Evolutionary conservation across 1,140 invertebrate genomes (phyloP).

Genomic region (Plodia interpunctella): DNA sequence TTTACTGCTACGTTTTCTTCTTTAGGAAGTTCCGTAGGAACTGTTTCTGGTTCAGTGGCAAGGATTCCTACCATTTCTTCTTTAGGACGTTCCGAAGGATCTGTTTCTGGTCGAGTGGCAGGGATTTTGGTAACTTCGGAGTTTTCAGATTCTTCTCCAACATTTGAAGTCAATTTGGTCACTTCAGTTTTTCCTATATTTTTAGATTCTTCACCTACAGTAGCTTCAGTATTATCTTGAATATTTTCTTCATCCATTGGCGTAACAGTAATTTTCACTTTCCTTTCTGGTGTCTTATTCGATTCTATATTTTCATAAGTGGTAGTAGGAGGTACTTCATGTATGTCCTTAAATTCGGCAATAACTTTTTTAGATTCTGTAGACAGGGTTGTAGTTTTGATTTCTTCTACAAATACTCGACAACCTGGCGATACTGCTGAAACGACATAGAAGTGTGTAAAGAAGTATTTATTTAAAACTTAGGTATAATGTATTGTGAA

Average conservation of each 20-base stretch:
- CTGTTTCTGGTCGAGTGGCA: background rate
- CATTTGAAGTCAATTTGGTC: too few relatives aligned
- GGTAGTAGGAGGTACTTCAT: conserved; percentile 3
- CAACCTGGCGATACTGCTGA: background rate
- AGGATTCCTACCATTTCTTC: background rate
- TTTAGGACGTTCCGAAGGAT: conserved; percentile 7
- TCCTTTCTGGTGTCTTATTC: background rate
- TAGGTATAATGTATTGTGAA: too few relatives aligned
- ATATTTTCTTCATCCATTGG: conserved; percentile 7
- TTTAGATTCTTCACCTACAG: background rate
- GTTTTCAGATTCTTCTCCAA: too few relatives aligned
- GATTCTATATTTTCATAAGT: background rate
- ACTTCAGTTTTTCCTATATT: conserved; percentile 9
- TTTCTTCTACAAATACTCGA: background rate
- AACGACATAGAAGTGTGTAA: background rate
- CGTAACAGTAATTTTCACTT: conserved; percentile 10
- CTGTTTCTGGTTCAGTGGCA: background rate
- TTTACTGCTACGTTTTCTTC: conserved; percentile 19
- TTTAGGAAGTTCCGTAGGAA: conserved; percentile 6
- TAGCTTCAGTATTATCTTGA: conserved; percentile 6
- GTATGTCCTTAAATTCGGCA: background rate
- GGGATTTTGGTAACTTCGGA: background rate
- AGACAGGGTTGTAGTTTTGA: background rate
- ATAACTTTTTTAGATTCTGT: background rate
- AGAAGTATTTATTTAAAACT: too few relatives aligned